Evolutionary conservation across 92 coral and sea anemone genomes (phyloP).

Genomic region (Zoanthus sociatus): DNA sequence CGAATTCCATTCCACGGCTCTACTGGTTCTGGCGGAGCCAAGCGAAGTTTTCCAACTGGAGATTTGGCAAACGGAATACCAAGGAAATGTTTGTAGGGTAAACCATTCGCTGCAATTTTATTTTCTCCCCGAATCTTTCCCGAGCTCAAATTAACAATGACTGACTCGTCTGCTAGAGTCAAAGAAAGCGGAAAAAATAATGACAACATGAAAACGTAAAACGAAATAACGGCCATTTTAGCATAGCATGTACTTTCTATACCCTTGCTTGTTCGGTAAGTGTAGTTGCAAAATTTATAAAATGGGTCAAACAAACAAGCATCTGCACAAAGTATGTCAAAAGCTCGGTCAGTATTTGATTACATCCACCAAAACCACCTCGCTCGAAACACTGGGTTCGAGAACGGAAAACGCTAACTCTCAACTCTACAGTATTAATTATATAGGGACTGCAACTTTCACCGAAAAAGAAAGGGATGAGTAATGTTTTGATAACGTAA

Average conservation of each 20-base stretch:
- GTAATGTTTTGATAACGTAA: too few relatives aligned
- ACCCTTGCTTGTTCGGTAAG: too few relatives aligned
- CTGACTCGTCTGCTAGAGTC: not conserved
- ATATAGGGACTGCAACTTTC: too few relatives aligned
- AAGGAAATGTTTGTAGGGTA: conserved; percentile 64
- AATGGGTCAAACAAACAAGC: too few relatives aligned
- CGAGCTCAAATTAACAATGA: conserved; percentile 50
- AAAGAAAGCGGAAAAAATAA: not conserved
- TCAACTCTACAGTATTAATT: too few relatives aligned
- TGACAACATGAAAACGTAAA: not conserved
- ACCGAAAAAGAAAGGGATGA: too few relatives aligned
- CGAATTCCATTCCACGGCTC: conserved; percentile 73
- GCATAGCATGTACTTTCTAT: not conserved
- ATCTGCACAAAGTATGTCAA: too few relatives aligned
- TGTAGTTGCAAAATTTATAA: too few relatives aligned
- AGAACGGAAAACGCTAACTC: too few relatives aligned
- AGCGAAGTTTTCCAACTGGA: conserved; percentile 78
- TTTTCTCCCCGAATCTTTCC: conserved; percentile 74
- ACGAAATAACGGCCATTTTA: not conserved
- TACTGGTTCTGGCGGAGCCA: conserved; percentile 73
- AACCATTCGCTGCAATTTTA: conserved; percentile 55
- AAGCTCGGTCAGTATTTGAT: too few relatives aligned
- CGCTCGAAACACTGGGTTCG: not conserved
- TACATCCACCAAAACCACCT: too few relatives aligned
- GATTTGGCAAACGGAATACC: conserved; percentile 85